phyloP scores from a whole-genome alignment of 2,888 invertebrate genomes.

The Halocaridina rubra region DNA sequence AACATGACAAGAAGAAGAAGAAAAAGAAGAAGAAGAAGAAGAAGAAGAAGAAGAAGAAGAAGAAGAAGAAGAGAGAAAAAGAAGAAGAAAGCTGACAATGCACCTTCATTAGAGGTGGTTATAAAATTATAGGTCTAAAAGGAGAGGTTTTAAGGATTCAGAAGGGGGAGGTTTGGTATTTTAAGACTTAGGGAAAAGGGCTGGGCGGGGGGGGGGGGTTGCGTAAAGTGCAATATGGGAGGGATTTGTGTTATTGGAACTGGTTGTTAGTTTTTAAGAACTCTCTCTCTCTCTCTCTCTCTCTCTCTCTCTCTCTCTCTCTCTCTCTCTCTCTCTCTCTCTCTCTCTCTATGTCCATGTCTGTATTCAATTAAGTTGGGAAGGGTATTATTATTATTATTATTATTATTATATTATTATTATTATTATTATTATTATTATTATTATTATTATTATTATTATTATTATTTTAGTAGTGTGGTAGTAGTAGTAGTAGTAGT shows the following conservation, averaged over 20 bases:
- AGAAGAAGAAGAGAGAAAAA: background rate
- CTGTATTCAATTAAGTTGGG: background rate
- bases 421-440: background rate
- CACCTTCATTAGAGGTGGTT: background rate
- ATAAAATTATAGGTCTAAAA: background rate
- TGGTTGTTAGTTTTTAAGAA: background rate
- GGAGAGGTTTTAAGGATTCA: no score
- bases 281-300: constrained; percentile 8
- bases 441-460: background rate
- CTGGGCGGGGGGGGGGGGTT: background rate
- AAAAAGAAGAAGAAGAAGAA: background rate
- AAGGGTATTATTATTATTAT: background rate
- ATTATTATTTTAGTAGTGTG: background rate
- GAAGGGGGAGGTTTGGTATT: no score
- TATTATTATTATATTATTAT: background rate
- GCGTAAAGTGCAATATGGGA: background rate
- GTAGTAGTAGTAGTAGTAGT: background rate
- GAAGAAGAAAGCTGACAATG: background rate
- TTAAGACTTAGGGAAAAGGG: background rate
- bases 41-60: no score
- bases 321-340: constrained; percentile 8
- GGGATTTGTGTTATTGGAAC: no score
- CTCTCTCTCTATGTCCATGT: no score
- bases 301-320: constrained; percentile 8
- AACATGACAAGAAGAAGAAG: no score